Conservation (phyloP, 2,888 invertebrate species). For the Augiades crinisus region DNA sequence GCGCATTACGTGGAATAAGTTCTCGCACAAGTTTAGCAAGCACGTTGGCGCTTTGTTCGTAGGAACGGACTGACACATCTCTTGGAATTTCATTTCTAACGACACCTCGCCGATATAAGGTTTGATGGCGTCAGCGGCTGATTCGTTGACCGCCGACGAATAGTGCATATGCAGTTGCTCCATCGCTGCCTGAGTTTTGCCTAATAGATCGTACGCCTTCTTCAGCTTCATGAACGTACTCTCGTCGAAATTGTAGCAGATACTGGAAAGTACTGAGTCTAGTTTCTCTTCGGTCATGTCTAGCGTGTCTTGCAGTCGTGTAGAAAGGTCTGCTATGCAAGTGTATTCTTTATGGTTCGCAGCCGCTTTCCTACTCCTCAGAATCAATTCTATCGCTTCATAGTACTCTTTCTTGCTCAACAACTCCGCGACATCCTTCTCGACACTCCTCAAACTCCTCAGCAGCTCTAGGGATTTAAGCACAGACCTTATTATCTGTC, state of each 20-base stretch:
- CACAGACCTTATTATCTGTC: slow-evolving; percentile 90
- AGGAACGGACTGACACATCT: slow-evolving; percentile 85
- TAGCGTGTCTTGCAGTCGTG: slow-evolving; percentile 94
- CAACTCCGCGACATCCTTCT: slow-evolving; percentile 90
- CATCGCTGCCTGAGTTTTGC: slow-evolving; percentile 95
- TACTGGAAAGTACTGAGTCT: slow-evolving; percentile 91
- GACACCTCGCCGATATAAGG: slow-evolving; percentile 61
- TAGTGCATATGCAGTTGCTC: slow-evolving; percentile 98
- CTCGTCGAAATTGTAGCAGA: slow-evolving; percentile 88
- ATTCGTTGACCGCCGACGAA: slow-evolving; percentile 93
- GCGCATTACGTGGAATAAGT: slow-evolving; percentile 89
- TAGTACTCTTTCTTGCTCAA: slow-evolving; percentile 93
- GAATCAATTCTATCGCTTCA: slow-evolving; percentile 93
- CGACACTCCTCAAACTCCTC: slow-evolving; percentile 86
- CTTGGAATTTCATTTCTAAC: slow-evolving; percentile 84
- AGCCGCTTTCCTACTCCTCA: slow-evolving; percentile 94
- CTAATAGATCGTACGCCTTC: slow-evolving; percentile 92
- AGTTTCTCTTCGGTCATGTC: slow-evolving; percentile 95
- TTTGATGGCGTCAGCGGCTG: slow-evolving; percentile 83
- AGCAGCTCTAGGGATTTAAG: slow-evolving; percentile 85
- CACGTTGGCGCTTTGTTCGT: slow-evolving; percentile 81
- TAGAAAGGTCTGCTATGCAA: slow-evolving; percentile 94
- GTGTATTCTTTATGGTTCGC: slow-evolving; percentile 92
- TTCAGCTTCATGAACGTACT: slow-evolving; percentile 91
- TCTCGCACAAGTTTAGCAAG: slow-evolving; percentile 92